Conservation (phyloP, 2,113 vertebrate genomes). For the Periophthalmodon schlosseri region DNA sequence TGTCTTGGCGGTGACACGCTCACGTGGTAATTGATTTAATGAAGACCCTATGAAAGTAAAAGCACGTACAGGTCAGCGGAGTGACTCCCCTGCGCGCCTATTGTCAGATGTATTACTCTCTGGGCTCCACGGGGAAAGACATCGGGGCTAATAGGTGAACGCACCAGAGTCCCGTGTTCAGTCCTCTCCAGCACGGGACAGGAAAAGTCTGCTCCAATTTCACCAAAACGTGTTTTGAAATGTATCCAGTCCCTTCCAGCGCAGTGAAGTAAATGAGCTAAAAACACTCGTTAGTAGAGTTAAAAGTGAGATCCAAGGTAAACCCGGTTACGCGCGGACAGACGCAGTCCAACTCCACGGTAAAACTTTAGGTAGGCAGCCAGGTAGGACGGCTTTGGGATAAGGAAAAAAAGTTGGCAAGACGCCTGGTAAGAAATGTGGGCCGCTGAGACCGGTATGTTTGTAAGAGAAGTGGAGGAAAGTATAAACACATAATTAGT, state of each 20-base stretch:
- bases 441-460: conserved; percentile 55
- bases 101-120: conserved; percentile 87
- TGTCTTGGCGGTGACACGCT: conserved; percentile 81
- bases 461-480: conserved; percentile 40
- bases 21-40: conserved; percentile 92
- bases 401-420: conserved; percentile 79
- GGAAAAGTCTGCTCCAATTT: conserved; percentile 2
- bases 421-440: conserved; percentile 81
- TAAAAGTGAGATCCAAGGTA: conserved; percentile 37
- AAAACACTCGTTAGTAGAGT: conserved; percentile 42
- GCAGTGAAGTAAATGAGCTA: conserved; percentile 21
- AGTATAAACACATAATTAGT: conserved; percentile 14
- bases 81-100: conserved; percentile 82
- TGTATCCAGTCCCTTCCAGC: conserved; percentile 9
- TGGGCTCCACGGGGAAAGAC: conserved; percentile 85
- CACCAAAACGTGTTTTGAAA: conserved; percentile 15
- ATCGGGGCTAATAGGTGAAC: conserved; percentile 89
- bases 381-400: conserved; percentile 82
- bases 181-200: conserved; percentile 50
- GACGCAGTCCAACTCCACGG: conserved; percentile 73
- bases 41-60: conserved; percentile 92
- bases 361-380: conserved; percentile 81
- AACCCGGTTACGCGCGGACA: conserved; percentile 72
- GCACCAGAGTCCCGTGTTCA: conserved; percentile 65
- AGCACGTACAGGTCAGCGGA: conserved; percentile 85